Evolutionary conservation across 2,113 vertebrate genomes (phyloP).

Genomic region (Rhabdornis inornatus): DNA sequence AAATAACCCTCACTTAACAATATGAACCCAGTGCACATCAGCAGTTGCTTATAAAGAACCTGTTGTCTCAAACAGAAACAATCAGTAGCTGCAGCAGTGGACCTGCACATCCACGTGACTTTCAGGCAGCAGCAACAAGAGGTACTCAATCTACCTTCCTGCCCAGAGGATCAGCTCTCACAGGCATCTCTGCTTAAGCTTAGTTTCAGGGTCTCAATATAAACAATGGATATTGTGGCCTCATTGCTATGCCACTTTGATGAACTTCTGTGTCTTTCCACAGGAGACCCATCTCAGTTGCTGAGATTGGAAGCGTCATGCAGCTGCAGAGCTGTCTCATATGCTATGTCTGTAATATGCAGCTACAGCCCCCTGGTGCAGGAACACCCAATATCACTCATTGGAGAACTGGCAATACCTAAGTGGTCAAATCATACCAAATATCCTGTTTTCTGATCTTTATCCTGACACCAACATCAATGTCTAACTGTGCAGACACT

Average conservation of each 20-base stretch:
- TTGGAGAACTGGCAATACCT: neutral
- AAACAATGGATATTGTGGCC: accelerated
- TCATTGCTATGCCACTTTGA: neutral
- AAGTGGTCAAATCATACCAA: neutral
- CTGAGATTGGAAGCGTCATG: neutral
- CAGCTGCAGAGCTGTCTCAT: neutral
- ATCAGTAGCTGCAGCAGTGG: neutral
- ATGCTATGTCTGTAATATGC: too few relatives aligned
- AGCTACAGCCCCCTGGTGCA: neutral
- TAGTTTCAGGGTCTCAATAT: neutral
- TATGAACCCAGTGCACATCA: neutral
- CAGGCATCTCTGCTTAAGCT: neutral
- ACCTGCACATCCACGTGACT: neutral
- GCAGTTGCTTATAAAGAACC: neutral
- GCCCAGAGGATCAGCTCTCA: neutral
- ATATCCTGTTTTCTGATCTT: neutral
- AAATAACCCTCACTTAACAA: neutral
- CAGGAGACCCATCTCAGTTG: neutral
- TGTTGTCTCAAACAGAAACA: neutral
- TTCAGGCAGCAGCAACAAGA: neutral
- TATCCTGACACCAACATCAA: neutral
- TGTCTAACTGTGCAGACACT: neutral
- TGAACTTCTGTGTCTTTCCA: neutral
- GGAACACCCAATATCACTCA: accelerated
- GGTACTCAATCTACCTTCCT: neutral